Evolutionary conservation across 2,113 vertebrate species (phyloP).

Genomic region (Zapus hudsonius): DNA sequence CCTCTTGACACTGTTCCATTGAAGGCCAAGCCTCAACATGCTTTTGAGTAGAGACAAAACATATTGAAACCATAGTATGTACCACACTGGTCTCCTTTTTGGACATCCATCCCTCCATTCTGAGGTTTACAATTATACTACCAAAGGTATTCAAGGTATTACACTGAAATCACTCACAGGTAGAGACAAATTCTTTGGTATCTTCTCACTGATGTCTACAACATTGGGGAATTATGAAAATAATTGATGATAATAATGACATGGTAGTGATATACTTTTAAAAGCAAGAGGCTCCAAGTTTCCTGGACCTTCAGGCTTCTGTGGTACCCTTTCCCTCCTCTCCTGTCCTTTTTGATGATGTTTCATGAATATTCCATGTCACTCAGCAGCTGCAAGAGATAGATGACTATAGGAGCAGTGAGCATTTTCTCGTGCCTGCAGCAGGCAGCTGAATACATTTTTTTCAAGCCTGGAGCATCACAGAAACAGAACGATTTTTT

Average conservation of each 20-base stretch:
- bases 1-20: background rate
- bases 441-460: slow-evolving; percentile 66
- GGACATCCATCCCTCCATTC: background rate
- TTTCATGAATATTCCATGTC: slow-evolving; percentile 63
- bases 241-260: background rate
- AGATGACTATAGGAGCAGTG: slow-evolving; percentile 56
- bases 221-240: background rate
- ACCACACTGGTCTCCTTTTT: background rate
- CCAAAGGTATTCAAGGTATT: background rate
- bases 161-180: background rate
- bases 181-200: background rate
- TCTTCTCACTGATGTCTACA: background rate
- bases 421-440: slow-evolving; percentile 70
- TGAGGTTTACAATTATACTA: background rate
- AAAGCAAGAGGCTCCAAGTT: background rate
- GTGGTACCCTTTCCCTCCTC: slow-evolving; percentile 10
- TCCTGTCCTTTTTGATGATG: slow-evolving; percentile 10
- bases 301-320: background rate
- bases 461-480: slow-evolving; percentile 70
- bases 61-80: background rate
- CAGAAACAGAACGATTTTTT: slow-evolving; percentile 69
- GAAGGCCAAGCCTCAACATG: background rate
- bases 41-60: background rate
- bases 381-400: slow-evolving; percentile 69
- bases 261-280: background rate